Evolutionary conservation across 2,113 vertebrate species (phyloP), one percentile per base, ranked within the genome.

Genomic region (Tupaia tana): DNA sequence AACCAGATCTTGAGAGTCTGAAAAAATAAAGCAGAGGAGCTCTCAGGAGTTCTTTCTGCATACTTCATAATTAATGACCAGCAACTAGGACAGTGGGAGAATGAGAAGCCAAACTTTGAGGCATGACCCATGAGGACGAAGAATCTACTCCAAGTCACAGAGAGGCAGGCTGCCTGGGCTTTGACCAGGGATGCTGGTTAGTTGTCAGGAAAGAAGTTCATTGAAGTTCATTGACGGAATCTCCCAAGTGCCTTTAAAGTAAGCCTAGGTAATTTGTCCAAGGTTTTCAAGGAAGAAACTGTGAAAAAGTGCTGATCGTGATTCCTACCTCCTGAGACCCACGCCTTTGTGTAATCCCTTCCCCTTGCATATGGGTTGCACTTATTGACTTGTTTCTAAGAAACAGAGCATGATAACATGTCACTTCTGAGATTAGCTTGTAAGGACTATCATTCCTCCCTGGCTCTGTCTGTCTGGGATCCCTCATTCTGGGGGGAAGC

Each of bases 271-370:
- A 58, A 19, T 83, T 87, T 19, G n/a, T 66, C 14, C 61, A 52
- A 90, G 27, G 5, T 75, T 96, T 86, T 89, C 54, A 87, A 95
- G 74, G 59, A 77, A 64, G 59, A 31, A 14, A 54, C 29, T 15
- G 12, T 24, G 31, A 95, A 86, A 74, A 74, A 67, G 27, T 80
- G 18, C 20, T 74, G 74, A 64, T 13, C 4, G 34, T 11, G 22
- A 69, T 27, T n/a, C 18, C 27, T 13, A 27, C n/a, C 20, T 71
- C 31, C 16, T 3, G 8, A 12, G 10, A 54, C 11, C 63, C 29
- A 52, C 3, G 34, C 66, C 54, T 82, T 77, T 59, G 22, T 74
- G 19, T 15, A 29, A 27, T 67, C 54, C 52, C 31, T 2, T 29
- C 8, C 19, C 20, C 6, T 25, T 54, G 61, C 22, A 18, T 16